Evolutionary conservation across 53 echinoderm and acorn worm species (phyloP).

Genomic region (Zoroaster sp.): DNA sequence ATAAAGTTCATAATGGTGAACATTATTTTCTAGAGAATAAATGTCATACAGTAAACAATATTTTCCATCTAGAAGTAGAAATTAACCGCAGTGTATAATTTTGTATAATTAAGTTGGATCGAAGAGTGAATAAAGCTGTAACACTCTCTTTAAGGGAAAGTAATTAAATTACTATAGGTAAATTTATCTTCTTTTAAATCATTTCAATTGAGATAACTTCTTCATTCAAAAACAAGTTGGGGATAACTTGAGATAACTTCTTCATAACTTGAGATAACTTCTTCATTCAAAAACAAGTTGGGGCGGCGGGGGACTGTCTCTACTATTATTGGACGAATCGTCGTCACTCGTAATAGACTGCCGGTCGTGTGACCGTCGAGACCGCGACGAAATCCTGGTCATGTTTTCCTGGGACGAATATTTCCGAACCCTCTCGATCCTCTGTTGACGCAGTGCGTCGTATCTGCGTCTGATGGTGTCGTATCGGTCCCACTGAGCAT

Average conservation of each 20-base stretch:
- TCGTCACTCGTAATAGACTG: conserved; percentile 54
- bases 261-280: not conserved
- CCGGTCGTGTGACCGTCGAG: conserved; percentile 44
- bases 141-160: not conserved
- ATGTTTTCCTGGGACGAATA: conserved; percentile 48
- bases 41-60: too few relatives aligned
- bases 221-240: not conserved
- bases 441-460: conserved; percentile 73
- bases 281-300: conserved; percentile 25
- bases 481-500: conserved; percentile 83
- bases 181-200: not conserved
- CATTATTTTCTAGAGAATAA: too few relatives aligned
- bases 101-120: too few relatives aligned
- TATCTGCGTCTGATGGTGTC: conserved; percentile 84
- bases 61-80: too few relatives aligned
- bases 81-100: too few relatives aligned
- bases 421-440: conserved; percentile 36
- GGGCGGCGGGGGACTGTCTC: conserved; percentile 36
- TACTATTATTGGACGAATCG: conserved; percentile 38
- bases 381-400: conserved; percentile 3
- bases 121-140: not conserved
- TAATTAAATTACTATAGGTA: too few relatives aligned
- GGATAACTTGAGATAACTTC: not conserved
- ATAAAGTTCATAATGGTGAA: too few relatives aligned
- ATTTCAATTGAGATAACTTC: not conserved